phyloP scores from a whole-genome alignment of 2,888 invertebrate genomes.

The Lithosia quadra region DNA sequence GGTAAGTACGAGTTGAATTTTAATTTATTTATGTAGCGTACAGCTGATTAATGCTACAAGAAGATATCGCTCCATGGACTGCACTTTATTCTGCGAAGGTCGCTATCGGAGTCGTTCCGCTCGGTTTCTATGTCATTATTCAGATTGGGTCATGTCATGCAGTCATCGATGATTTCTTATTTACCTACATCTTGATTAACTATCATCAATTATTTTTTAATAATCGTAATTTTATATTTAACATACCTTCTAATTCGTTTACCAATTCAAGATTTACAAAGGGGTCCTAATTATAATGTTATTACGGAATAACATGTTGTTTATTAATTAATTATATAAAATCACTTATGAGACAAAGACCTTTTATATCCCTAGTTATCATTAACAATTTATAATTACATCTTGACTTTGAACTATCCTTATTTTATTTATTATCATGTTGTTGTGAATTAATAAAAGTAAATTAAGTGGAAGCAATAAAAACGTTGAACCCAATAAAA shows the following conservation, averaged over 20 bases:
- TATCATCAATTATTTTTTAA: background rate
- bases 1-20: conserved; percentile 81
- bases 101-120: conserved; percentile 64
- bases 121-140: conserved; percentile 70
- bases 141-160: conserved; percentile 56
- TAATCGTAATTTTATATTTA: background rate
- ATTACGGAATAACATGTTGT: conserved; percentile 5
- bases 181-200: conserved; percentile 19
- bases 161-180: conserved; percentile 34
- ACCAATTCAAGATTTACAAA: background rate
- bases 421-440: background rate
- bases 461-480: background rate
- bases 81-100: conserved; percentile 78
- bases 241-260: background rate
- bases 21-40: conserved; percentile 74
- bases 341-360: conserved; percentile 9
- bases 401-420: background rate
- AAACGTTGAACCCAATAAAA: conserved; percentile 18
- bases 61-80: conserved; percentile 73
- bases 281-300: conserved; percentile 3
- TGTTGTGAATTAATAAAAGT: background rate
- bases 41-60: conserved; percentile 78
- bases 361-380: background rate
- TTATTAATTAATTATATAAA: background rate
- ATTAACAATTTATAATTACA: background rate